Evolutionary conservation across 2,888 invertebrate genomes (phyloP).

Genomic region (Harpalus rubripes): DNA sequence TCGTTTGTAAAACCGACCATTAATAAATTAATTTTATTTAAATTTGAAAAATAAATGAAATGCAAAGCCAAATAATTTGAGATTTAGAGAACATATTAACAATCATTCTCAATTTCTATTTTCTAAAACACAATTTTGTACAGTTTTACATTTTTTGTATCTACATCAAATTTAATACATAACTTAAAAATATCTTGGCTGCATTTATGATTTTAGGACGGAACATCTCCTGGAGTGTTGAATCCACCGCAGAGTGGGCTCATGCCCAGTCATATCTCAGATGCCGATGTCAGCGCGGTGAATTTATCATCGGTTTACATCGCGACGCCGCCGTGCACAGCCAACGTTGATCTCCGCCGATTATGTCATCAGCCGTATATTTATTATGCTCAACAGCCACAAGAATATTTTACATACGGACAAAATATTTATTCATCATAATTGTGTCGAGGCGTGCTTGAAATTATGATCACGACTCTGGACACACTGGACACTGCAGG

Average conservation of each 20-base stretch:
- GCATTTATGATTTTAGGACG: background rate
- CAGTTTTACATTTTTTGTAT: no score
- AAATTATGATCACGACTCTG: conserved; percentile 46
- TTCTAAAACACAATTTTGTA: no score
- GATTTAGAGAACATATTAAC: no score
- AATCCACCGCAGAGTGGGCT: background rate
- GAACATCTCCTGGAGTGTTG: background rate
- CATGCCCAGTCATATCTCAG: conserved; percentile 28
- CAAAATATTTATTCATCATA: conserved; percentile 64
- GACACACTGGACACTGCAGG: background rate
- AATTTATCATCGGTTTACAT: conserved; percentile 53
- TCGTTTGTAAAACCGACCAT: no score
- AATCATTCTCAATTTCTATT: no score
- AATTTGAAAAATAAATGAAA: no score
- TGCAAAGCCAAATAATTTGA: no score
- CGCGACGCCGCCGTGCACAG: conserved; percentile 50
- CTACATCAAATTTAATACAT: background rate
- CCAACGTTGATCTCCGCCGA: conserved; percentile 51
- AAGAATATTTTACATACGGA: conserved; percentile 59
- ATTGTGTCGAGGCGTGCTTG: conserved; percentile 62
- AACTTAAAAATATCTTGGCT: background rate
- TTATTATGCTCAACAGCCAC: conserved; percentile 53
- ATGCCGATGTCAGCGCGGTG: conserved; percentile 52
- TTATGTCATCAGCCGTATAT: conserved; percentile 65
- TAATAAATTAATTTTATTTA: no score